Base-by-base conservation (phyloP, 2,113 vertebrate species). In the Agapornis roseicollis region DNA sequence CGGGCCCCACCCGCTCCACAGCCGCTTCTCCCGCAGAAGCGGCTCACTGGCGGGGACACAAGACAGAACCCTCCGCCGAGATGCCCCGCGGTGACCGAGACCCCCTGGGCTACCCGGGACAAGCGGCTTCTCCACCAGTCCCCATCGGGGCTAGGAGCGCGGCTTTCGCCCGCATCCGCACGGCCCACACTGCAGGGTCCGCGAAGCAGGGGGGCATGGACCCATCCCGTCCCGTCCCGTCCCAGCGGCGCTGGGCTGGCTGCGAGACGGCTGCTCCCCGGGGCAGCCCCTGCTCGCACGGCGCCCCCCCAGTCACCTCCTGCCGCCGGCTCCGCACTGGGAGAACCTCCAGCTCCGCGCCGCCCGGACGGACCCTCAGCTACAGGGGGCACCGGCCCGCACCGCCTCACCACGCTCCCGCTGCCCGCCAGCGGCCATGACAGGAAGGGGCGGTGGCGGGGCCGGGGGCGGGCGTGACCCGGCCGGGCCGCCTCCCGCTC, bases 371-470 rank as follows among this genome's bases (percentile, higher is more conserved):
- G 55, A 7, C 33, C 37, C 55, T 83, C 71, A 83, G 55, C 29
- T 70, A 10, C n/a, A 6, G 13, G 5, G 13, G 20, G 1, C 35
- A 3, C 50, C 39, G 14, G 28, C 17, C 70, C 25, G 3, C 78
- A 1, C 41, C 23, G 10, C 78, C 78, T 35, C 41, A 6, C 77
- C n/a, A 4, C 39, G 31, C 37, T 60, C 66, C 46, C 16, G 7
- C 50, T 4, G 12, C 42, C 44, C 42, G 22, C 17, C 50, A 7
- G 80, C 88, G 15, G 88, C 92, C 92, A 94, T 94, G 60, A 91
- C 92, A 94, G 88, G 92, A 91, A 91, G 92, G 13, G 84, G 92
- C 73, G 88, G 92, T 8, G 52, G 87, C 64, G 81, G n/a, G 82
- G 91, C 50, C 87, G 52, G 77, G 55, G 87, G 88, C 83, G 84